A percentile compares a stretch with the other conserved stretches of the same genome.
Conservation (phyloP, 35 echinoderm and acorn worm species). For the Strongylocentrotus purpuratus region DNA sequence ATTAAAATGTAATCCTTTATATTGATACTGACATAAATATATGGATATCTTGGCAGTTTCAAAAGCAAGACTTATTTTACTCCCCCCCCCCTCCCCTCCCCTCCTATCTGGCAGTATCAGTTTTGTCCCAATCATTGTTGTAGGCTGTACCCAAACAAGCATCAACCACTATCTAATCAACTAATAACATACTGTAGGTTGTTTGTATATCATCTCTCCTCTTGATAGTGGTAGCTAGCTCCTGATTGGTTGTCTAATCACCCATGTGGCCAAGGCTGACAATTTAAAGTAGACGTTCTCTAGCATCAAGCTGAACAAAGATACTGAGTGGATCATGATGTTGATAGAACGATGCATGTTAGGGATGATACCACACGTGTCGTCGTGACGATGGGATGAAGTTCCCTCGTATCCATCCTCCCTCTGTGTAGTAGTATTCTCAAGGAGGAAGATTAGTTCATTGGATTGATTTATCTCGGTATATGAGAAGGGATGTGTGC, state of each 20-base stretch:
- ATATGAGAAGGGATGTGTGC: constrained; percentile 1
- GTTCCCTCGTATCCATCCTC: neutral
- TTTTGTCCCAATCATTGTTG: too few species aligned
- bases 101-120: too few species aligned
- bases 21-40: too few species aligned
- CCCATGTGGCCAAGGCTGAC: neutral
- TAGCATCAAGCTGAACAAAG: neutral
- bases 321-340: neutral
- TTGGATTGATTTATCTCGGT: neutral
- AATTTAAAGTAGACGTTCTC: neutral
- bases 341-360: neutral
- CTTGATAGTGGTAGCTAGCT: neutral
- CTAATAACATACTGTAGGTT: neutral
- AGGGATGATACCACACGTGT: neutral
- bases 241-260: neutral
- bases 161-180: neutral
- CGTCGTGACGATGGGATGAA: neutral
- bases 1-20: too few species aligned
- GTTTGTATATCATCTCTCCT: neutral
- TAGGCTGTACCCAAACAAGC: neutral
- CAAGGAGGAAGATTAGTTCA: neutral
- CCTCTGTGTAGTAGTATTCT: neutral
- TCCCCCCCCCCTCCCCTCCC: too few species aligned
- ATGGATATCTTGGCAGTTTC: too few species aligned
- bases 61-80: too few species aligned